Evolutionary conservation across 1,140 invertebrate species (phyloP), one percentile per base, ranked within the genome.

Genomic region (Micrasema longulum): DNA sequence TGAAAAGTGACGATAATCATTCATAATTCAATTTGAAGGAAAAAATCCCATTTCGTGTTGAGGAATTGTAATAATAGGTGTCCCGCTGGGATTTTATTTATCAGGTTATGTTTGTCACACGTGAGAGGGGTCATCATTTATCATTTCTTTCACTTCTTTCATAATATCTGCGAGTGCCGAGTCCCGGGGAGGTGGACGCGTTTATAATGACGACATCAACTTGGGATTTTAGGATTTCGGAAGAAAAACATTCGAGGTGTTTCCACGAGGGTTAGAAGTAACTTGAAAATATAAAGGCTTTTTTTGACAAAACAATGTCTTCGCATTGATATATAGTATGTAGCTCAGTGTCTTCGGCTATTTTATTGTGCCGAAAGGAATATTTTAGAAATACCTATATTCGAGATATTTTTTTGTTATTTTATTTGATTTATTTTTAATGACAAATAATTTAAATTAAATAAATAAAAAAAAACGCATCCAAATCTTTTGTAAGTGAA

Each of bases 61-160:
- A 31, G 16, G 26, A 55, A 55, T 55, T 10, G 26, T 55, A 55
- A 55, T 31, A 55, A 55, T 31, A 31, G 23, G 52, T 31, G 23
- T 31, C 52, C 52, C 52, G 26, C n/a, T 16, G 26, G 52, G 52
- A 31, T 55, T 55, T 55, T 55, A 55, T 55, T 55, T 55, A 55
- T 31, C 52, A 31, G 23, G 52, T 55, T 14, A 55, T 20, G 22
- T 55, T 55, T 55, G 52, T 55, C 52, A 55, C 23, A 31, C 26
- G 52, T 14, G 52, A 20, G 23, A 14, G 23, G 35, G 52, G 52
- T 26, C 22, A 55, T 31, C 52, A 55, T 31, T 55, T 31, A 55
- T 55, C 52, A 36, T 31, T 22, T 31, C 52, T 55, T 55, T n/a
- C 26, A 14, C 47, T 10, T 16, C 47, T 20, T n/a, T 48, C 20